Evolutionary conservation across 1,140 invertebrate species (phyloP).

Genomic region (Cydia amplana): DNA sequence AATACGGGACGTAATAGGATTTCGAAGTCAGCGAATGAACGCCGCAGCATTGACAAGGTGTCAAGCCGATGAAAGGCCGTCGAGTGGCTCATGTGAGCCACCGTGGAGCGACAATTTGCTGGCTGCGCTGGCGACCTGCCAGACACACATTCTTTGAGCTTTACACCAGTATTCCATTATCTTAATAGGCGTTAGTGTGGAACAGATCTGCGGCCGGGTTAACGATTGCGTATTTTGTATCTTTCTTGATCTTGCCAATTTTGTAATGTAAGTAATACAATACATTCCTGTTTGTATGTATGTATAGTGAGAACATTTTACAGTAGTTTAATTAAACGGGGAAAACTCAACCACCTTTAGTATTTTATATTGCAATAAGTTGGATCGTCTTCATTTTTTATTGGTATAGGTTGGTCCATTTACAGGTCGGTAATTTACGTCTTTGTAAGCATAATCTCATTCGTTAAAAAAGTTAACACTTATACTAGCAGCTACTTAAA

Average conservation of each 20-base stretch:
- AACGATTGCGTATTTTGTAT: constrained; percentile 50
- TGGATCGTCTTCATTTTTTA: no score
- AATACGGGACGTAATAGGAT: not conserved
- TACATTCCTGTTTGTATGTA: no score
- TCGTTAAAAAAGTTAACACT: no score
- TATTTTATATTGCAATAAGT: no score
- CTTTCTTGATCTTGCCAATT: constrained; percentile 58
- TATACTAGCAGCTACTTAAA: no score
- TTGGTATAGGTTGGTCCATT: no score
- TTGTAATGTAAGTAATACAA: no score
- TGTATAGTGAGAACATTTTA: no score
- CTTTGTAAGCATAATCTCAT: no score
- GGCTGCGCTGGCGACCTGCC: constrained; percentile 43
- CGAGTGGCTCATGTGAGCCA: constrained; percentile 32
- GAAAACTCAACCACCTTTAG: no score
- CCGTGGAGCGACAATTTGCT: constrained; percentile 36
- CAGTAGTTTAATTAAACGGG: no score
- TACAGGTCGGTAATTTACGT: no score
- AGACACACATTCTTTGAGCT: constrained; percentile 55
- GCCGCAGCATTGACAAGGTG: not conserved
- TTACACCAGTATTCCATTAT: constrained; percentile 58
- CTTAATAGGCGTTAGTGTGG: constrained; percentile 51
- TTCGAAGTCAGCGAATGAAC: not conserved
- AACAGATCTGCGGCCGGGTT: constrained; percentile 46
- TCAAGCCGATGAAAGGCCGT: constrained; percentile 5